Evolutionary conservation across 2,113 vertebrate species (phyloP).

Genomic region (Patagioenas fasciata): DNA sequence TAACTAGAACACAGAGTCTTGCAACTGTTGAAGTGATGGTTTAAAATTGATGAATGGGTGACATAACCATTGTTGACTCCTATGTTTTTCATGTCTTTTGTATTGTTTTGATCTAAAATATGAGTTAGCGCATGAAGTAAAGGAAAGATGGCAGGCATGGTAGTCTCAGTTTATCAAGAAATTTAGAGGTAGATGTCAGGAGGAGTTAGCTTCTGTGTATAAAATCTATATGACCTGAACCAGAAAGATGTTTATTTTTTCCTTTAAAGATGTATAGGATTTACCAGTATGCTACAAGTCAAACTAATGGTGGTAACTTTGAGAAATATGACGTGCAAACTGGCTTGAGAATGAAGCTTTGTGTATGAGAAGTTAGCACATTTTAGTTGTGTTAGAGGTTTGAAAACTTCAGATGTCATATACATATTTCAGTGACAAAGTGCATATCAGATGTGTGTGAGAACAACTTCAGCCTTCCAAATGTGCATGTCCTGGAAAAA

Average conservation of each 20-base stretch:
- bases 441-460: neutral
- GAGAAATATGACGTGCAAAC: neutral
- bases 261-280: neutral
- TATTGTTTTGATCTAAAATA: conserved; percentile 4
- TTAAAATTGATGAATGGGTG: conserved; percentile 46
- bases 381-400: neutral
- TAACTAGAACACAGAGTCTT: neutral
- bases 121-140: neutral
- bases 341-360: neutral
- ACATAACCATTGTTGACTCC: neutral
- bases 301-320: neutral
- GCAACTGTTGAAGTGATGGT: neutral
- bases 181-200: conserved; percentile 15
- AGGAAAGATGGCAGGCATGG: neutral
- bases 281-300: neutral
- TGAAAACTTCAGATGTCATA: neutral
- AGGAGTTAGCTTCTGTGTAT: neutral
- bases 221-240: neutral
- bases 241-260: neutral
- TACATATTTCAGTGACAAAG: neutral
- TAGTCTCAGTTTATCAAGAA: neutral
- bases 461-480: neutral
- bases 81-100: neutral
- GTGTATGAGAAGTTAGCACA: neutral
- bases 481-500: neutral